A percentile compares a stretch with the other conserved stretches of the same genome.
Evolutionary conservation across 2,113 vertebrate species (phyloP).

Genomic region (Epinephelus moara): DNA sequence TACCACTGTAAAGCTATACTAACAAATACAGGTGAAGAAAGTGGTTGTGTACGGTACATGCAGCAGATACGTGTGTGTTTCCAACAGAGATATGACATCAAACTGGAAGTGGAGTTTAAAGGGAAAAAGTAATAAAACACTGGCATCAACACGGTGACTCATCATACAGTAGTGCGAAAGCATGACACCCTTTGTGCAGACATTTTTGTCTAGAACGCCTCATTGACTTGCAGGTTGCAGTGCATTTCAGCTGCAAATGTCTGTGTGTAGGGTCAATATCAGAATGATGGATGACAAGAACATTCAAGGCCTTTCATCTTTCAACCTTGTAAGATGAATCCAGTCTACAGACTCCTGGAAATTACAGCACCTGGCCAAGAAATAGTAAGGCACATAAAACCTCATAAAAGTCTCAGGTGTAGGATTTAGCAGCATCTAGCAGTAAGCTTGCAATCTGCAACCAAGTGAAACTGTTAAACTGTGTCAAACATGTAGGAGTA

Average conservation of each 20-base stretch:
- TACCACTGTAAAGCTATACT: slow-evolving; percentile 7
- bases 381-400: too few species aligned
- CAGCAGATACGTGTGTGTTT: not conserved
- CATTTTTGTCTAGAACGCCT: not conserved
- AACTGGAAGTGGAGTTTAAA: not conserved
- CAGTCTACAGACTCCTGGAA: not conserved
- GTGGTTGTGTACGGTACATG: not conserved
- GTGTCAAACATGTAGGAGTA: too few species aligned
- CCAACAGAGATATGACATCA: slow-evolving; percentile 2
- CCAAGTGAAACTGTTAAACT: too few species aligned
- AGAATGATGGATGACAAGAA: not conserved
- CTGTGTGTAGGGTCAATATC: not conserved
- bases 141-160: slow-evolving; percentile 4
- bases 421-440: too few species aligned
- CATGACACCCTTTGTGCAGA: not conserved
- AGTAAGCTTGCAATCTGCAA: too few species aligned
- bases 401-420: not conserved
- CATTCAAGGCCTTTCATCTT: not conserved
- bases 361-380: not conserved
- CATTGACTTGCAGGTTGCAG: not conserved
- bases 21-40: not conserved
- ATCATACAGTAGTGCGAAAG: not conserved
- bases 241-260: not conserved
- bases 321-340: not conserved
- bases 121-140: not conserved